A percentile compares a stretch with the other conserved stretches of the same genome.
phyloP scores from a whole-genome alignment of 2,888 invertebrate genomes.

The Drosophila kanekoi region DNA sequence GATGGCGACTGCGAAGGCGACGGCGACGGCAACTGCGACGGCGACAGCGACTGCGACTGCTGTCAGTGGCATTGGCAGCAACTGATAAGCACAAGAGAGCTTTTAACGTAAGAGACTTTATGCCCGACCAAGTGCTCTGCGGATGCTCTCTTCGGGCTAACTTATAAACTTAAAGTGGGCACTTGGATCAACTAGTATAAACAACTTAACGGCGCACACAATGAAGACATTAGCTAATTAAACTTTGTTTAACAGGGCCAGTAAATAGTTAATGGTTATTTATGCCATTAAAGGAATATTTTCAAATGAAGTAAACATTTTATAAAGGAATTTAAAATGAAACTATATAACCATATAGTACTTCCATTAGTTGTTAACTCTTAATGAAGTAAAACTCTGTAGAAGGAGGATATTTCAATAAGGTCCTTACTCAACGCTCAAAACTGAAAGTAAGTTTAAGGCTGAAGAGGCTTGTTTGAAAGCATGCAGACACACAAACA shows the following conservation, averaged over 20 bases:
- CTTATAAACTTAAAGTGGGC: not conserved
- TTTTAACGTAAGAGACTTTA: conserved; percentile 27
- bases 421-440: no score
- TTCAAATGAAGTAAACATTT: no score
- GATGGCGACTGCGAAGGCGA: conserved; percentile 19
- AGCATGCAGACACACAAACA: no score
- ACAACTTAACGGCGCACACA: conserved; percentile 34
- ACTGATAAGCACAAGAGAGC: conserved; percentile 58
- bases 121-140: no score
- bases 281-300: no score
- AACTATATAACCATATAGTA: not conserved
- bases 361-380: no score
- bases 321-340: not conserved
- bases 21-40: conserved; percentile 10
- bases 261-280: not conserved
- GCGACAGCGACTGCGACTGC: conserved; percentile 6
- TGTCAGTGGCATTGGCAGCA: conserved; percentile 7
- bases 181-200: conserved; percentile 28
- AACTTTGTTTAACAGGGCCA: no score
- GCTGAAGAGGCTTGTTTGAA: no score
- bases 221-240: conserved; percentile 42
- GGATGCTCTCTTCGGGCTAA: conserved; percentile 15
- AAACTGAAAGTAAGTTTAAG: no score
- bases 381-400: no score
- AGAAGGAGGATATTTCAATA: no score